Evolutionary conservation across 92 coral and sea anemone species (phyloP).

Genomic region (Muricea muricata): DNA sequence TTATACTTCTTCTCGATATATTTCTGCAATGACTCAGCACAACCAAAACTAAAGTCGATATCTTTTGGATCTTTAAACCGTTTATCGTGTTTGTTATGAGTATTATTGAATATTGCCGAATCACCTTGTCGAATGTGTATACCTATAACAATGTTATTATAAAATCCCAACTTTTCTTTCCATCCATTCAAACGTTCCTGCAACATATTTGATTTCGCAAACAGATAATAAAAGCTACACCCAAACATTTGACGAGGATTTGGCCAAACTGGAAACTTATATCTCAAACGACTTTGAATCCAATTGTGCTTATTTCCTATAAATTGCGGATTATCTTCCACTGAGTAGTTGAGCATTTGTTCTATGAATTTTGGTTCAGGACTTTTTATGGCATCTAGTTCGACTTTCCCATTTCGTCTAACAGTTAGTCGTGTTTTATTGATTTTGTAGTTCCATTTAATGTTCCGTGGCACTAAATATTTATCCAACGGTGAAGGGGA

Average conservation of each 20-base stretch:
- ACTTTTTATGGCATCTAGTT: neutral
- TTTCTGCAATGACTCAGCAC: conserved; percentile 75
- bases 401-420: neutral
- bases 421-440: neutral
- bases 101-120: conserved; percentile 67
- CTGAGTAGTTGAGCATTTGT: neutral
- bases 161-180: conserved; percentile 42
- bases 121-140: conserved; percentile 89
- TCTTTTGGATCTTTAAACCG: conserved; percentile 53
- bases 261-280: conserved; percentile 11
- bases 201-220: conserved; percentile 71
- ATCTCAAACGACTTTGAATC: neutral
- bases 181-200: conserved; percentile 51
- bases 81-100: conserved; percentile 35
- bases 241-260: conserved; percentile 69
- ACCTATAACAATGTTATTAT: conserved; percentile 68
- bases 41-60: conserved; percentile 61
- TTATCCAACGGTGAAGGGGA: conserved; percentile 89
- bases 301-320: neutral
- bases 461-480: conserved; percentile 70
- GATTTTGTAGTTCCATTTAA: conserved; percentile 84
- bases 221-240: conserved; percentile 86
- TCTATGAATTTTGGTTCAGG: neutral
- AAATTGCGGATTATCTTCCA: neutral
- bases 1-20: conserved; percentile 11